Percentiles rank a stretch among this genome's conserved stretches.
phyloP scores from a whole-genome alignment of 2,797 vertebrate genomes.

The Streptopelia turtur region DNA sequence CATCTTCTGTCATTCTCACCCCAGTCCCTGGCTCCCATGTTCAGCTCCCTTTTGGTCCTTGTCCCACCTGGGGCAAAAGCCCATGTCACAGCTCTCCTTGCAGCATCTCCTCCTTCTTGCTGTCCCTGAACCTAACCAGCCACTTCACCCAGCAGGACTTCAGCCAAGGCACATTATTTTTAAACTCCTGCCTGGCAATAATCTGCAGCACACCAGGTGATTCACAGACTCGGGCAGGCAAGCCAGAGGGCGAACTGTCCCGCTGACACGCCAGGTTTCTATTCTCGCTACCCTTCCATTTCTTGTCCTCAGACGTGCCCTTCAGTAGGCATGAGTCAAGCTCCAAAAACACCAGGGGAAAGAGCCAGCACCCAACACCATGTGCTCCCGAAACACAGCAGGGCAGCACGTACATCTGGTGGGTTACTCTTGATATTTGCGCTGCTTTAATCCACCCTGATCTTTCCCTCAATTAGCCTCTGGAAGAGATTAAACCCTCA shows the following conservation, averaged over 20 bases:
- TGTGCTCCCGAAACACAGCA: background rate
- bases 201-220: slow-evolving; percentile 18
- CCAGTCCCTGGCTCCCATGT: background rate
- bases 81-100: background rate
- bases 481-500: slow-evolving; percentile 50
- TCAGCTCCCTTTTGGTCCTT: background rate
- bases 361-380: background rate
- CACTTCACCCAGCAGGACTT: background rate
- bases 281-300: slow-evolving; percentile 22
- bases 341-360: background rate
- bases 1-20: background rate
- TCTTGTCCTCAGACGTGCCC: background rate
- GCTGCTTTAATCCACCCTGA: background rate
- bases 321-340: background rate
- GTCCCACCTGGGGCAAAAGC: background rate
- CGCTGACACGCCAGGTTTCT: slow-evolving; percentile 16
- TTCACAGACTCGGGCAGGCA: background rate
- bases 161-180: slow-evolving; percentile 28
- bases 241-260: background rate
- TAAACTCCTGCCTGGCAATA: slow-evolving; percentile 31
- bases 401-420: background rate
- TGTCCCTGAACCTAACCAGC: background rate
- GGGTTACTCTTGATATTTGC: background rate
- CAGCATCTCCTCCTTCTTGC: background rate
- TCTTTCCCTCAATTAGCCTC: slow-evolving; percentile 1